Base-by-base conservation (phyloP, 2,113 vertebrate genomes). In the Ochotona curzoniae region DNA sequence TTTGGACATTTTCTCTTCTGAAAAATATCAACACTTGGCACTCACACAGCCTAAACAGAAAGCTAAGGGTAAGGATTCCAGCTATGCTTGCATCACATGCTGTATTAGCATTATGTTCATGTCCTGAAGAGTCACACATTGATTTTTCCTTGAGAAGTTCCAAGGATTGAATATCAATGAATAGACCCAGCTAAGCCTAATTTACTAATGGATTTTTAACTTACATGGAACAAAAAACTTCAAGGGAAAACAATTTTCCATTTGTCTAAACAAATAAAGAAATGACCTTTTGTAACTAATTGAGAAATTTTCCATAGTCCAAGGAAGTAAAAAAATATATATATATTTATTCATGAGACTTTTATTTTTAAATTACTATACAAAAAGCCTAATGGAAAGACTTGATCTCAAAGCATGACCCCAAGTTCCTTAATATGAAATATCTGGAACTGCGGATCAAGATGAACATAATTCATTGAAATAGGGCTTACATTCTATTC, bases 141-240 rank as follows among this genome's bases (percentile, higher is more conserved):
- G 97, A 98, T 98, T 98, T 44, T 96, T 98, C 96, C 94, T 96
- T 98, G 95, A 97, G 96, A 98, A 96, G 93, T 95, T 98, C 96
- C 94, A 89, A 96, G 93, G 96, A 97, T 98, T 96, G 98, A 97
- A 97, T 98, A 95, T 95, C 96, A 97, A 64, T 96, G 96, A 95
- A 96, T 47, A 83, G 95, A 96, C 93, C 93, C 91, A 95, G 96
- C 91, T 94, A 97, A 97, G 96, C 63, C 94, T 98, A 97, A 98
- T 98, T 97, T 97, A 83, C 95, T 98, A 98, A 98, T 98, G 96
- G 96, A 95, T 96, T 95, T 96, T 97, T 97, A 97, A 96, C 71
- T 96, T 96, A 93, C 49, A 69, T 93, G 83, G 83, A 96, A 90
- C 71, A 83, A 30, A 93, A 90, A 95, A 57, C 93, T 98, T 95